Percentiles rank a stretch among this genome's conserved stretches.
Conservation (phyloP, 2,113 vertebrate species). For the Aleadryas rufinucha region DNA sequence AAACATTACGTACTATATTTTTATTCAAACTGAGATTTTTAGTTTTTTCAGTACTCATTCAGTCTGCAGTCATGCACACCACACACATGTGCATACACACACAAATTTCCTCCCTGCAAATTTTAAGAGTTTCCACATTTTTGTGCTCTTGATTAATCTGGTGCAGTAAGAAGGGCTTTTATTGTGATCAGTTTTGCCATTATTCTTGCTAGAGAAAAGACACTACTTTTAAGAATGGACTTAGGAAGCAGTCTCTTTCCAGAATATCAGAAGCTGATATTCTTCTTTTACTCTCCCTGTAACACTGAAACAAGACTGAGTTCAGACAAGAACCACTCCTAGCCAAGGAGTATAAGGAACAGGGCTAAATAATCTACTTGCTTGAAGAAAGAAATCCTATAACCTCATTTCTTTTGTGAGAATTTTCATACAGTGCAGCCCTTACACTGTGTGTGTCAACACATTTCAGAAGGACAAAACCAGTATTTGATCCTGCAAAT, state of each 20-base stretch:
- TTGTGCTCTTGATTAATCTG: background rate
- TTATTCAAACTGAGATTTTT: background rate
- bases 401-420: background rate
- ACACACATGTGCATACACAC: background rate
- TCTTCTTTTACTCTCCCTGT: background rate
- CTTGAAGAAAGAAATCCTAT: background rate
- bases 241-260: background rate
- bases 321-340: background rate
- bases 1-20: background rate
- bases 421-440: background rate
- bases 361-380: background rate
- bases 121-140: background rate
- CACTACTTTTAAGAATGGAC: background rate
- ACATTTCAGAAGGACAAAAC: background rate
- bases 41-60: background rate
- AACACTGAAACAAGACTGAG: background rate
- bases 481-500: background rate
- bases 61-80: accelerated
- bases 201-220: background rate
- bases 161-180: background rate
- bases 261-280: background rate
- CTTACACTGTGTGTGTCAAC: too few relatives aligned
- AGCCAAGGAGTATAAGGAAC: background rate
- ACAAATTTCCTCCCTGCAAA: background rate
- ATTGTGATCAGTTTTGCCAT: background rate